Evolutionary conservation across 2,888 invertebrate genomes (phyloP).

Genomic region (Aphelenchoides bicaudatus): DNA sequence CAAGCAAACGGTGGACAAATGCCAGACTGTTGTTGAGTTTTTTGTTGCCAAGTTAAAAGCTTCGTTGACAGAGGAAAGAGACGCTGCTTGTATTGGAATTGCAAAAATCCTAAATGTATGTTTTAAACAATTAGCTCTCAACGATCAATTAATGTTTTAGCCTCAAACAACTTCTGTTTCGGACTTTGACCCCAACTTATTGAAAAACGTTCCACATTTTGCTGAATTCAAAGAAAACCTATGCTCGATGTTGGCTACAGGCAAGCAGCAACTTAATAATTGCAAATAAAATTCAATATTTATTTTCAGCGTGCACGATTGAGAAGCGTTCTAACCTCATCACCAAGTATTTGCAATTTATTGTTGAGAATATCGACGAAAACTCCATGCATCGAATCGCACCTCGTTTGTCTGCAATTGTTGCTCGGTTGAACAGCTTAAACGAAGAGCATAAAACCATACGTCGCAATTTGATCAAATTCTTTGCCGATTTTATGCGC

Average conservation of each 20-base stretch:
- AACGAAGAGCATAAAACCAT: conserved; percentile 22
- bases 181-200: conserved; percentile 1
- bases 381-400: conserved; percentile 9
- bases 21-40: conserved; percentile 2
- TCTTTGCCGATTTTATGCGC: conserved; percentile 25
- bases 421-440: conserved; percentile 15
- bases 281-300: too few species aligned
- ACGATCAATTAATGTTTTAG: conserved; percentile 8
- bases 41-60: conserved; percentile 13
- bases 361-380: conserved; percentile 19
- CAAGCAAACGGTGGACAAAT: conserved; percentile 19
- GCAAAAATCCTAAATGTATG: conserved; percentile 13
- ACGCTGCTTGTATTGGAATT: conserved; percentile 20
- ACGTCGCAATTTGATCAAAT: conserved; percentile 15
- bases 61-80: conserved; percentile 12
- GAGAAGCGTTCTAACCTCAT: conserved; percentile 20
- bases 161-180: neutral
- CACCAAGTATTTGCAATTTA: conserved; percentile 24
- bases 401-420: conserved; percentile 22
- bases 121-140: conserved; percentile 12
- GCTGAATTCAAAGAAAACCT: conserved; percentile 22
- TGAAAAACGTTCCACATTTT: conserved; percentile 23
- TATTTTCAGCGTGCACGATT: conserved; percentile 19
- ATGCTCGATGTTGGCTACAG: conserved; percentile 16
- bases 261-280: too few species aligned